Percentiles rank a stretch among this genome's conserved stretches.
These are phyloP conservation scores for Solea solea DNA, from an alignment of 2,113 vertebrate genomes.

Conservation along the genomic window DNA sequence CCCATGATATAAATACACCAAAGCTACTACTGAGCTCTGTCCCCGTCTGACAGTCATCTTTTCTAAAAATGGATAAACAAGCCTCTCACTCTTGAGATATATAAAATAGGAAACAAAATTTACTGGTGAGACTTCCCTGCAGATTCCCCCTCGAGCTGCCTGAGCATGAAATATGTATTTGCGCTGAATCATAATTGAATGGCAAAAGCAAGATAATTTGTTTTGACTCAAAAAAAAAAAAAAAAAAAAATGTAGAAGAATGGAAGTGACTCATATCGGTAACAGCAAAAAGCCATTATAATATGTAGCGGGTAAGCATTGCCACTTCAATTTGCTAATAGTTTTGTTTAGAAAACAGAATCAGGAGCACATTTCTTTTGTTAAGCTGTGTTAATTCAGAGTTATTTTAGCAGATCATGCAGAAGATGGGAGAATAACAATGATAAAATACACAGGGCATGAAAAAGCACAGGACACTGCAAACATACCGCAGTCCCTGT, in stretches of 20 bases:
- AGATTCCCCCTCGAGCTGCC: slow-evolving; percentile 18
- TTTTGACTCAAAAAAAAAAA: slow-evolving; percentile 10
- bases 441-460: too few relatives aligned
- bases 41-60: slow-evolving; percentile 22
- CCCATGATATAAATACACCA: slow-evolving; percentile 43
- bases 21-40: slow-evolving; percentile 32
- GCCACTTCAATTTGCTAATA: slow-evolving; percentile 17
- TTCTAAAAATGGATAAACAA: slow-evolving; percentile 53
- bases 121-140: slow-evolving; percentile 15
- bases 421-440: too few relatives aligned
- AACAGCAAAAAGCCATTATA: slow-evolving; percentile 33
- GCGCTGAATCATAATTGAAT: slow-evolving; percentile 44
- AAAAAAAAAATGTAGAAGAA: slow-evolving; percentile 10
- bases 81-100: slow-evolving; percentile 32
- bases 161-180: slow-evolving; percentile 44
- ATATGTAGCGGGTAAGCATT: slow-evolving; percentile 36
- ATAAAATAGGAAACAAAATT: slow-evolving; percentile 42
- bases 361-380: background rate
- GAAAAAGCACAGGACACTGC: slow-evolving; percentile 31
- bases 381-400: too few relatives aligned
- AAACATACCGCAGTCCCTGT: slow-evolving; percentile 34
- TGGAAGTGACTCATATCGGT: slow-evolving; percentile 42
- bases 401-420: too few relatives aligned
- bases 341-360: slow-evolving; percentile 12
- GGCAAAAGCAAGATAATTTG: slow-evolving; percentile 48